Evolutionary conservation across 2,797 vertebrate genomes (phyloP).

Genomic region (Cirrhinus molitorella): DNA sequence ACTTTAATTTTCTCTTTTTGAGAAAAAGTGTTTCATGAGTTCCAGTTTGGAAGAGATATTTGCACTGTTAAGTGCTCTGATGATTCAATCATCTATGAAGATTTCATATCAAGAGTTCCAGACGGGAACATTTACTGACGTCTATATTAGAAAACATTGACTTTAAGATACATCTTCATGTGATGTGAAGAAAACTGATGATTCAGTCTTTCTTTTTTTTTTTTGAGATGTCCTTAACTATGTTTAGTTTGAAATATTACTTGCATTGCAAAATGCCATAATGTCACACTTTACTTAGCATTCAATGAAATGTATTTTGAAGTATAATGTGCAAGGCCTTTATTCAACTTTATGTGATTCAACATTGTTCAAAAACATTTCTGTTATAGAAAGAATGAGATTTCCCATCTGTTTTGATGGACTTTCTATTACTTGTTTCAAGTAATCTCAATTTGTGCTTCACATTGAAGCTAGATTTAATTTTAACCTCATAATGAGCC

Average conservation of each 20-base stretch:
- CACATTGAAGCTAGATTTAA: slow-evolving; percentile 17
- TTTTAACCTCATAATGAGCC: not conserved
- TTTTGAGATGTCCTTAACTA: too few relatives aligned
- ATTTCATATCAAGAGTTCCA: slow-evolving; percentile 1
- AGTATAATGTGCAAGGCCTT: not conserved
- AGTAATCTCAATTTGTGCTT: slow-evolving; percentile 13
- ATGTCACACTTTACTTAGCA: not conserved
- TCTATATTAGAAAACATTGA: slow-evolving; percentile 22
- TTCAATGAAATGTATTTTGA: not conserved
- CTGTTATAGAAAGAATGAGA: not conserved
- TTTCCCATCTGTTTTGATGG: not conserved
- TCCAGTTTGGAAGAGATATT: not conserved
- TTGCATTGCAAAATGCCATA: too few relatives aligned
- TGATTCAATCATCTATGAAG: slow-evolving; percentile 9
- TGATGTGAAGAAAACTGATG: not conserved
- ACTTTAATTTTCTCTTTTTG: not conserved
- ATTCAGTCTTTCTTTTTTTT: too few relatives aligned
- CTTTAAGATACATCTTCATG: not conserved
- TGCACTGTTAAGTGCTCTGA: not conserved
- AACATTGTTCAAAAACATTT: not conserved
- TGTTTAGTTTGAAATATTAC: too few relatives aligned
- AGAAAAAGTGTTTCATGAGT: not conserved
- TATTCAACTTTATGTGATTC: not conserved
- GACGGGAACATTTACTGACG: not conserved
- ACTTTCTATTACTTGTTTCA: not conserved